Evolutionary conservation across 2,797 vertebrate genomes (phyloP).

Genomic region (Australoheros facetus): DNA sequence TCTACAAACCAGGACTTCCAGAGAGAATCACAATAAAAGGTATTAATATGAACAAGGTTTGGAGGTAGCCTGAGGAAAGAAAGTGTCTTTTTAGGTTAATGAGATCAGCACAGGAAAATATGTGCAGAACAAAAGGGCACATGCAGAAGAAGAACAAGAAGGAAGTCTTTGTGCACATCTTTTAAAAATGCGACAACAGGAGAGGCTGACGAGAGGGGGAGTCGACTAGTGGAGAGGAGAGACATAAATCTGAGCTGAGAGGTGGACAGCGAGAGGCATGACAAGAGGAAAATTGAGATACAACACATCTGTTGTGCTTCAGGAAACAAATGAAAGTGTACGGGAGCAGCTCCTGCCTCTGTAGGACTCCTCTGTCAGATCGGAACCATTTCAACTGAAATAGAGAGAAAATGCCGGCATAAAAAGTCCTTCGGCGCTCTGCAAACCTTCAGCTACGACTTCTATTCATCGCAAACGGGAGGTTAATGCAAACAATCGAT

Average conservation of each 20-base stretch:
- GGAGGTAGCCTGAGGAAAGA: neutral
- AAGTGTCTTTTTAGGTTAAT: neutral
- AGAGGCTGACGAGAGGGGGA: neutral
- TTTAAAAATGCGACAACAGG: neutral
- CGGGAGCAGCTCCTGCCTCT: neutral
- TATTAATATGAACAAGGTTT: neutral
- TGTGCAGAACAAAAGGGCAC: neutral
- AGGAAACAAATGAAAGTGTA: slow-evolving; percentile 42
- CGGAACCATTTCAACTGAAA: neutral
- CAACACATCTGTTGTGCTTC: slow-evolving; percentile 34
- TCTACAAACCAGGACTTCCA: neutral
- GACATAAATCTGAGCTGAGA: slow-evolving; percentile 3
- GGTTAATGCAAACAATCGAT: slow-evolving; percentile 29
- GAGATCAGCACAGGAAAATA: neutral
- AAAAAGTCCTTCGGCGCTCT: neutral
- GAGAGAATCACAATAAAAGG: neutral
- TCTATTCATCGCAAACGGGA: neutral
- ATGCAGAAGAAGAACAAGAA: neutral
- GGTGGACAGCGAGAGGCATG: slow-evolving; percentile 8
- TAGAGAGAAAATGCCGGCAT: neutral
- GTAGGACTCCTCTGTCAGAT: neutral
- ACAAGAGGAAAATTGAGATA: slow-evolving; percentile 22
- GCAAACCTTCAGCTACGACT: neutral
- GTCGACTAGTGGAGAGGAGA: neutral
- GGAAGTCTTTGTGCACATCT: neutral